These are phyloP conservation scores for Apomyelois bistriatella DNA, from an alignment of 2,888 invertebrate genomes.

Conservation along the genomic window DNA sequence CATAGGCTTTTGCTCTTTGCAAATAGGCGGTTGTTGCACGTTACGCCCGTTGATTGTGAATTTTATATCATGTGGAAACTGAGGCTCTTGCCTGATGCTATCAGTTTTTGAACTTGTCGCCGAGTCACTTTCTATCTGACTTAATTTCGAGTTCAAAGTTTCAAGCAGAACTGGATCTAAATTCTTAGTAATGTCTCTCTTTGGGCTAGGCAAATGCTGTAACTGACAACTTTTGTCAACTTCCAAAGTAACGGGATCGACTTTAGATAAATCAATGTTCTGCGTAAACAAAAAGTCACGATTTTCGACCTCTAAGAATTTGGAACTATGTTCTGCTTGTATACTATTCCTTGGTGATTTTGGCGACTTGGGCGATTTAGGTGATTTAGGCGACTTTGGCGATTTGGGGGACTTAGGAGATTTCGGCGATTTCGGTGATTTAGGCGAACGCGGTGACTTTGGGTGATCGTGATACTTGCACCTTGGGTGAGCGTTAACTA, in stretches of 20 bases:
- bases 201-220: conserved; percentile 84
- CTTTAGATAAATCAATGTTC: conserved; percentile 86
- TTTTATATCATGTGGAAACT: conserved; percentile 76
- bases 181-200: conserved; percentile 84
- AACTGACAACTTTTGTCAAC: conserved; percentile 83
- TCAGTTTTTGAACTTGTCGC: conserved; percentile 87
- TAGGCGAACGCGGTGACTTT: conserved; percentile 70
- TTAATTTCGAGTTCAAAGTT: conserved; percentile 85
- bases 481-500: conserved; percentile 67
- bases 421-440: conserved; percentile 78
- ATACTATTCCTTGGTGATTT: conserved; percentile 72
- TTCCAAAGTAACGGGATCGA: conserved; percentile 86
- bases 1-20: conserved; percentile 65
- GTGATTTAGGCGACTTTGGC: conserved; percentile 81
- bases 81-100: conserved; percentile 81
- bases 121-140: conserved; percentile 88
- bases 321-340: conserved; percentile 59
- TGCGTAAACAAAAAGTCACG: conserved; percentile 85
- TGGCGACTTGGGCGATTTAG: conserved; percentile 78
- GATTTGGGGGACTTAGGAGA: conserved; percentile 83
- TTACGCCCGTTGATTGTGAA: conserved; percentile 72
- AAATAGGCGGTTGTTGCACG: conserved; percentile 59
- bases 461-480: conserved; percentile 77
- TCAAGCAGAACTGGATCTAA: conserved; percentile 85
- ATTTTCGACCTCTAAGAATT: conserved; percentile 75